Base-by-base conservation (phyloP, 2,888 invertebrate genomes). In the Megaustenia siamemsis region DNA sequence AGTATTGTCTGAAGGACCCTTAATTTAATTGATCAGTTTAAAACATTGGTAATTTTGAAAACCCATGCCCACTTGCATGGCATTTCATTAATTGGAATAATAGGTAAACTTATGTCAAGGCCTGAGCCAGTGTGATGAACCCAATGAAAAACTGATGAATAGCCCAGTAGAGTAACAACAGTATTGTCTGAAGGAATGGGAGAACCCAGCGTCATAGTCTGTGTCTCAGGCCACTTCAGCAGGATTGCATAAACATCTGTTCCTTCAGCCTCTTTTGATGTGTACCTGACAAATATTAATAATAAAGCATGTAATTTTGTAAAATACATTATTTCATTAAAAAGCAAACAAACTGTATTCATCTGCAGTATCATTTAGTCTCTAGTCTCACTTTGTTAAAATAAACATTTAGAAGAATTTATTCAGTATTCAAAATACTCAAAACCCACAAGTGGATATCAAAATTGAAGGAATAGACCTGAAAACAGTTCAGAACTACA, bases 201-300 rank as follows among this genome's bases (percentile, higher is more conserved):
- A 0, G 95, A 93, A 86, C 94, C 95, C 35, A 96, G 93, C 32
- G 93, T 88, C n/a, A 96, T 93, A 35, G 94, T 91, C 84, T 95
- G 95, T 68, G 95, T 93, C 40, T 93, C 91, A 0, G 97, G 97
- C 97, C 97, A 97, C 1, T 95, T 93, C 56, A 97, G 94, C 43
- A 96, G 93, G 77, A 96, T 95, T 0, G 96, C 97, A 93, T 96
- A 97, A 28, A 97, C 94, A 32, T 82, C 80, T 56, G 82, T 84
- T 24, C 35, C n/a, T 0, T 71, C 24, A 56, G 79, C 53, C 21
- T 79, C 83, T 68, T 88, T 89, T 45, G 76, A 69, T 10, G 90
- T 90, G 80, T 89, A 89, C 89, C 89, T 89, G 38, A 69, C 18
- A 69, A 69, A 28, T 28, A 6, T n/a, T n/a, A 4, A 49, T 49